A percentile compares a stretch with the other conserved stretches of the same genome.
phyloP scores from a whole-genome alignment of 2,797 vertebrate species.

The Psittacula derbiana region DNA sequence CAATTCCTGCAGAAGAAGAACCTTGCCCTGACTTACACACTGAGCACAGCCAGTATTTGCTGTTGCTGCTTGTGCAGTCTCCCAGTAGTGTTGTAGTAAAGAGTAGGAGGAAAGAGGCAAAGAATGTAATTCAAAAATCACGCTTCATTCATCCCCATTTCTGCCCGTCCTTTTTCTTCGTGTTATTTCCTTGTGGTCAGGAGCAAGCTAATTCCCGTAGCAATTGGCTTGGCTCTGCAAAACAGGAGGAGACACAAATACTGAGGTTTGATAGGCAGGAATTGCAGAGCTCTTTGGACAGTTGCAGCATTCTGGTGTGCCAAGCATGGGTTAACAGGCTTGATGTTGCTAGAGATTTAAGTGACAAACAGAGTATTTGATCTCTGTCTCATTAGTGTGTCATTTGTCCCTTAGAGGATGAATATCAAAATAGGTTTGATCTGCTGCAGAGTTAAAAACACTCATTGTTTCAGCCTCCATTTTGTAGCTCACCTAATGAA shows the following conservation, averaged over 20 bases:
- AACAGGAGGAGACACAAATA: background rate
- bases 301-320: background rate
- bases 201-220: background rate
- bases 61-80: background rate
- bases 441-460: background rate
- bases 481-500: slow-evolving; percentile 12
- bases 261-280: background rate
- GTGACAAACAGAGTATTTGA: slow-evolving; percentile 6
- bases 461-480: slow-evolving; percentile 11
- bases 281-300: background rate
- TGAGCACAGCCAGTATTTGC: background rate
- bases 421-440: background rate
- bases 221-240: background rate
- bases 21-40: background rate
- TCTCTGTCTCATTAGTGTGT: background rate
- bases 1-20: background rate
- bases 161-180: background rate
- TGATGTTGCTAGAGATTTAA: background rate
- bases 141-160: background rate
- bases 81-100: background rate
- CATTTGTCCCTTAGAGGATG: background rate
- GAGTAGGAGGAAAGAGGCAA: background rate
- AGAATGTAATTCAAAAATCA: background rate
- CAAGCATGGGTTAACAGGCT: background rate
- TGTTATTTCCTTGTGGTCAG: background rate